phyloP scores from a whole-genome alignment of 1,140 invertebrate species.

The Nephotettix cincticeps region DNA sequence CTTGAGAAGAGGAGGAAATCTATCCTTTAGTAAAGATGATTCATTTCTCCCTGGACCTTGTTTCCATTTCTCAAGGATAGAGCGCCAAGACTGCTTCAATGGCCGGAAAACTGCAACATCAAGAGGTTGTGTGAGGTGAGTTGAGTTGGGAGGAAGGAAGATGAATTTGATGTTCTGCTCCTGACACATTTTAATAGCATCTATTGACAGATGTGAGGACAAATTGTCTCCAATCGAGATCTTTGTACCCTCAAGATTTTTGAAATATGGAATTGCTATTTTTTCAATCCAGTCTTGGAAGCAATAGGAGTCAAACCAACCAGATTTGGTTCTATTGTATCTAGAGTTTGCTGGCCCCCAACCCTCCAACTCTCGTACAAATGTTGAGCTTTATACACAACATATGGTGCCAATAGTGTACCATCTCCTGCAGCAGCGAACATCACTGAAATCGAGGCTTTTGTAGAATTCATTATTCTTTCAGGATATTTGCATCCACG shows the following conservation, averaged over 20 bases:
- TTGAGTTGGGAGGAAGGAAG: slow-evolving; percentile 47
- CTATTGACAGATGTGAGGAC: slow-evolving; percentile 44
- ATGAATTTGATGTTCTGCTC: slow-evolving; percentile 47
- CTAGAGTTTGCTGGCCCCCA: slow-evolving; percentile 41
- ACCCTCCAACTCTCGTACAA: slow-evolving; percentile 45
- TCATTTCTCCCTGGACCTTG: slow-evolving; percentile 32
- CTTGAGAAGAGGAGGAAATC: slow-evolving; percentile 39
- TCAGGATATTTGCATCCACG: slow-evolving; percentile 34
- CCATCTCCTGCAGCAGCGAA: slow-evolving; percentile 33
- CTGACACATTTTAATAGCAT: slow-evolving; percentile 42
- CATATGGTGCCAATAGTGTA: slow-evolving; percentile 43
- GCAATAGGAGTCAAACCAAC: slow-evolving; percentile 31
- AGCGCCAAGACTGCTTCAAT: slow-evolving; percentile 45
- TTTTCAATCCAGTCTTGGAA: slow-evolving; percentile 31
- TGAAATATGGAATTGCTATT: slow-evolving; percentile 23
- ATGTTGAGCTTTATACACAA: slow-evolving; percentile 47
- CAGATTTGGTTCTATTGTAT: slow-evolving; percentile 36
- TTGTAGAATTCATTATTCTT: slow-evolving; percentile 32
- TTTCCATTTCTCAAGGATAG: slow-evolving; percentile 43
- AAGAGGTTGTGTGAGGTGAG: slow-evolving; percentile 48
- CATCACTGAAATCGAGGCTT: slow-evolving; percentile 34
- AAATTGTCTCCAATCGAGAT: slow-evolving; percentile 47
- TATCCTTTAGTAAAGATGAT: slow-evolving; percentile 34
- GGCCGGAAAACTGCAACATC: slow-evolving; percentile 46
- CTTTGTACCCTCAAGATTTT: slow-evolving; percentile 14